These are phyloP conservation scores for Gadopsis marmoratus DNA, from an alignment of 2,797 vertebrate species.

Conservation along the genomic window DNA sequence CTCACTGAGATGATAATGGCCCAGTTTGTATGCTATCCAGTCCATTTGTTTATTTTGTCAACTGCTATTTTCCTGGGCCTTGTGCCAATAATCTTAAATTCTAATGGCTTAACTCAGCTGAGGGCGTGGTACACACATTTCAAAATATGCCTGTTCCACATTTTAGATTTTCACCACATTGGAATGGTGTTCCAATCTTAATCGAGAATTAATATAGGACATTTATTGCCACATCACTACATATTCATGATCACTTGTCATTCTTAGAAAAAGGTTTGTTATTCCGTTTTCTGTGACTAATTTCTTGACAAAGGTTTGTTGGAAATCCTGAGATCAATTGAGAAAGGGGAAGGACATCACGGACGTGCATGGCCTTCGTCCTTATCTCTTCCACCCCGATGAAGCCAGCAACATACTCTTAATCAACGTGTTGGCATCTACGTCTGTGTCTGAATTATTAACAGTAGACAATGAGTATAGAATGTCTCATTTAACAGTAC, in stretches of 20 bases:
- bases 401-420: neutral
- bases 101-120: slow-evolving; percentile 39
- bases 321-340: neutral
- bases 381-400: neutral
- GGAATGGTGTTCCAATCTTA: neutral
- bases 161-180: slow-evolving; percentile 18
- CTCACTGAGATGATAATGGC: neutral
- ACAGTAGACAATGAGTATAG: neutral
- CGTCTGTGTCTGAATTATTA: neutral
- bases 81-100: slow-evolving; percentile 46
- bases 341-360: neutral
- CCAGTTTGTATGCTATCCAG: slow-evolving; percentile 12
- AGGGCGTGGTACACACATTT: slow-evolving; percentile 29
- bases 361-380: neutral
- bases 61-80: slow-evolving; percentile 29
- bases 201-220: neutral
- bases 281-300: neutral
- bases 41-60: slow-evolving; percentile 34
- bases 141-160: slow-evolving; percentile 24
- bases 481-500: neutral
- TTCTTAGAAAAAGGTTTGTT: neutral
- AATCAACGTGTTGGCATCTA: neutral
- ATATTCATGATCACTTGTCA: neutral
- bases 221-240: neutral
- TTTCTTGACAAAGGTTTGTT: neutral